These are phyloP conservation scores for Archaeoteleia sp. DNA, from an alignment of 2,888 invertebrate species.

Conservation along the genomic window DNA sequence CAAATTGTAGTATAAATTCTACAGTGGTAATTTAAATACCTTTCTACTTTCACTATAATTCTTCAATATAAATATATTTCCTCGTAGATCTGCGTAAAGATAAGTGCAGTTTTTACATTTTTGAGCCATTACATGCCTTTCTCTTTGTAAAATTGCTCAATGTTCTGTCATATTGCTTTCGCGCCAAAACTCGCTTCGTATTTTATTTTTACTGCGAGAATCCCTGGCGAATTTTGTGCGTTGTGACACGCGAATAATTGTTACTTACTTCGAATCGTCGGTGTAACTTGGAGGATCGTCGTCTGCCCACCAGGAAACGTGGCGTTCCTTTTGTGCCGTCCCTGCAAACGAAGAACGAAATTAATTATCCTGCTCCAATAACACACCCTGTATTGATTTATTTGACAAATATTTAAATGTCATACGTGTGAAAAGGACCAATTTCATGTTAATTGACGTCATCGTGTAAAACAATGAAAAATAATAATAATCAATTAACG, in stretches of 20 bases:
- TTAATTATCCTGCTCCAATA: constrained; percentile 34
- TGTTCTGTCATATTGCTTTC: constrained; percentile 8
- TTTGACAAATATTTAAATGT: too few relatives aligned
- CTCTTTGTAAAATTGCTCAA: constrained; percentile 26
- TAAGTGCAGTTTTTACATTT: constrained; percentile 11
- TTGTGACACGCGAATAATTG: constrained; percentile 24
- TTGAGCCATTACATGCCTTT: constrained; percentile 12
- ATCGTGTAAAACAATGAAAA: too few relatives aligned
- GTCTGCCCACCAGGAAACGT: constrained; percentile 87
- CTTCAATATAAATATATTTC: constrained; percentile 13
- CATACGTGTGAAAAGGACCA: constrained; percentile 10
- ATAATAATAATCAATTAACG: too few relatives aligned
- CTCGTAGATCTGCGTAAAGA: constrained; percentile 5
- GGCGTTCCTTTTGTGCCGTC: constrained; percentile 87
- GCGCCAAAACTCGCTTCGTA: constrained; percentile 15
- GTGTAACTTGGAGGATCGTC: constrained; percentile 79
- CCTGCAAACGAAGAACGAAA: constrained; percentile 74
- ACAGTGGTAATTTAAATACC: constrained; percentile 9
- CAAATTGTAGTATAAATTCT: constrained; percentile 17
- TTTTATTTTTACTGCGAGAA: constrained; percentile 19
- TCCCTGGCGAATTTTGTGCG: constrained; percentile 13
- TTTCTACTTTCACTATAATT: constrained; percentile 42
- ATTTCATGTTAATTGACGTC: constrained; percentile 31
- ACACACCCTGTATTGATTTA: constrained; percentile 16
- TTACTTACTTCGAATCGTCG: constrained; percentile 79